Evolutionary conservation across 1,140 invertebrate species (phyloP).

Genomic region (Drosophila virilis): DNA sequence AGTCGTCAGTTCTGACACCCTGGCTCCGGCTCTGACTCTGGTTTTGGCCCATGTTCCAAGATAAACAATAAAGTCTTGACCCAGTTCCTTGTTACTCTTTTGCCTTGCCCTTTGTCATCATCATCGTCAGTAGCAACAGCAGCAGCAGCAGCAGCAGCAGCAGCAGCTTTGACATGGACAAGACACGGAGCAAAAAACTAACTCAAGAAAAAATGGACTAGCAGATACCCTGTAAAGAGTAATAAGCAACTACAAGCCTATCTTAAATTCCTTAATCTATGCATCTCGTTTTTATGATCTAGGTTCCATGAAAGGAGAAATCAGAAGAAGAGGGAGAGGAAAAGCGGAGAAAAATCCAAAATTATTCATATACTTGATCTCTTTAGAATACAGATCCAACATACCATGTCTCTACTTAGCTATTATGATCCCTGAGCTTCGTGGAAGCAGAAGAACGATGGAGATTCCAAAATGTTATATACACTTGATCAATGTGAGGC

Average conservation of each 20-base stretch:
- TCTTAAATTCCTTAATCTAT: too few species aligned
- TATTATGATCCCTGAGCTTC: too few species aligned
- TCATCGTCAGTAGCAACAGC: constrained; percentile 40
- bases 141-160: constrained; percentile 24
- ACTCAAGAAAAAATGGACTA: constrained; percentile 1
- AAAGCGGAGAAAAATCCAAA: too few species aligned
- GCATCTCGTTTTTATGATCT: too few species aligned
- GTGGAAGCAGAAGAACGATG: too few species aligned
- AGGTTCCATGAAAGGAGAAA: too few species aligned
- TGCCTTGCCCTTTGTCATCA: constrained; percentile 73
- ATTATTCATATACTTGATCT: too few species aligned
- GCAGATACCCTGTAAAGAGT: constrained; percentile 1
- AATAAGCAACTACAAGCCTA: neutral
- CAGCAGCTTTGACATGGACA: constrained; percentile 39
- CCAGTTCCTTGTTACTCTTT: constrained; percentile 56
- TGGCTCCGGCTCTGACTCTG: constrained; percentile 5
- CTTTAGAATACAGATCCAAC: too few species aligned
- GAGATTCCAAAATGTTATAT: too few species aligned
- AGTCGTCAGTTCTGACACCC: neutral
- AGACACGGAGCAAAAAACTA: constrained; percentile 13
- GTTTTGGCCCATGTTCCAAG: constrained; percentile 35
- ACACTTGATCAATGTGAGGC: too few species aligned
- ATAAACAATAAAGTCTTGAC: constrained; percentile 79
- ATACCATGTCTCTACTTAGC: too few species aligned
- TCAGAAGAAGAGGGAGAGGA: too few species aligned